These are phyloP conservation scores for Anableps anableps DNA, from an alignment of 2,797 vertebrate genomes.

Conservation along the genomic window DNA sequence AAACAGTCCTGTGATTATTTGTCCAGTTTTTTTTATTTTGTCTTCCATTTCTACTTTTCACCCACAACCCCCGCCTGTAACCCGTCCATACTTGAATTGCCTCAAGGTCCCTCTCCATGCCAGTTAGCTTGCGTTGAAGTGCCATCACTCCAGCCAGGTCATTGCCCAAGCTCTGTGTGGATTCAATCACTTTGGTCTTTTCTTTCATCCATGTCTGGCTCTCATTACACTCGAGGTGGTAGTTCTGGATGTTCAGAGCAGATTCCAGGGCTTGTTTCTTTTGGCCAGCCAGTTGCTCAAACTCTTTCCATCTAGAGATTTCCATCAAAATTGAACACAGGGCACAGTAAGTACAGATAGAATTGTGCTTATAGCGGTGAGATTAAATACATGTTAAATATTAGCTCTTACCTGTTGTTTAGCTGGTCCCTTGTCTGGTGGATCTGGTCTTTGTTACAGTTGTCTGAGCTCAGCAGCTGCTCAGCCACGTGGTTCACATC, in stretches of 20 bases:
- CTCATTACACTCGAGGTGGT: slow-evolving; percentile 94
- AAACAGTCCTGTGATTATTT: neutral
- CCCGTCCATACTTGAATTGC: slow-evolving; percentile 87
- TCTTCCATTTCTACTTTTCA: neutral
- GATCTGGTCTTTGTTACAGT: slow-evolving; percentile 87
- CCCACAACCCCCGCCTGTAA: neutral
- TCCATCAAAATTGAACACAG: slow-evolving; percentile 13
- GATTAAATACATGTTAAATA: neutral
- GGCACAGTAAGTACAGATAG: neutral
- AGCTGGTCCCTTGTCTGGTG: slow-evolving; percentile 88
- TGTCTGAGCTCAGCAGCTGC: slow-evolving; percentile 86
- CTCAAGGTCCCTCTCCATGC: slow-evolving; percentile 92
- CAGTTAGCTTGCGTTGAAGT: slow-evolving; percentile 92
- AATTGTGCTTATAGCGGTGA: neutral
- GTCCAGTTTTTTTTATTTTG: neutral
- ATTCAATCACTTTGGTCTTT: slow-evolving; percentile 96
- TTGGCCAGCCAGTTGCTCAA: slow-evolving; percentile 85
- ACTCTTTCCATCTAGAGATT: slow-evolving; percentile 90
- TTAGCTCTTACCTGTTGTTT: slow-evolving; percentile 85
- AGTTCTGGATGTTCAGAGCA: slow-evolving; percentile 94
- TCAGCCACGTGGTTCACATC: slow-evolving; percentile 88
- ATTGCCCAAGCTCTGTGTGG: slow-evolving; percentile 91
- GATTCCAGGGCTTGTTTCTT: slow-evolving; percentile 90
- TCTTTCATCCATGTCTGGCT: slow-evolving; percentile 95
- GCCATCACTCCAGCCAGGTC: slow-evolving; percentile 94